Evolutionary conservation across 1,140 invertebrate genomes (phyloP), one percentile per base, ranked within the genome.

Genomic region (Lineus longissimus): DNA sequence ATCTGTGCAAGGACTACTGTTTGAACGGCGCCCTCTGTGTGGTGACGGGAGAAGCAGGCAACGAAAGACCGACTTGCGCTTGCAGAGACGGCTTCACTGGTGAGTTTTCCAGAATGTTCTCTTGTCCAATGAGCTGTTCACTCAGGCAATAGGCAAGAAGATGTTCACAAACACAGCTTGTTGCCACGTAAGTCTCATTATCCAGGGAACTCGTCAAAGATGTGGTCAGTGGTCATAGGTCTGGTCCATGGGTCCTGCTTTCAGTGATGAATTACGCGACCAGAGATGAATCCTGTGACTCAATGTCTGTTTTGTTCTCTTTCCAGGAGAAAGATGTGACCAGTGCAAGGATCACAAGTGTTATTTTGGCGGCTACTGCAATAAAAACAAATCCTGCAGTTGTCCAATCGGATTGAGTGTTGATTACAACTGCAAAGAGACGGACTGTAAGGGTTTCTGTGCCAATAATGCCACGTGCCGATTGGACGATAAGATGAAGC

Each of bases 341-440:
- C 83, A 86, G 2, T 90, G 89, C 73, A 73, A 78, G 1, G 78
- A 80, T 55, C 33, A 70, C 0, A 80, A 77, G 61, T 89, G 88
- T 73, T 66, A 81, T 25, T 85, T 88, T 67, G 82, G 83, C 27
- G 77, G 74, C 15, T 29, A 85, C 83, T 89, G 88, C 66, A 75
- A 81, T 6, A 70, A 77, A 19, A 2, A 22, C 27, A 25, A 9
- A 22, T 15, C 17, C 29, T 22, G 40, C 31, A 9, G 2, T 17
- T 47, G 31, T 61, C 23, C 30, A 31, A 22, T 41, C 22, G 47
- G 47, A 4, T n/a, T 23, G 19, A 51, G n/a, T 23, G 4, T n/a
- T 51, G 47, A 4, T 9, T 51, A 19, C 19, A 6, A 27, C 4
- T 51, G 47, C 25, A 19, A 51, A 6, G 25, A 51, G 47, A 51